Conservation (phyloP, 1,140 invertebrate genomes). For the Drosophila kurseongensis region DNA sequence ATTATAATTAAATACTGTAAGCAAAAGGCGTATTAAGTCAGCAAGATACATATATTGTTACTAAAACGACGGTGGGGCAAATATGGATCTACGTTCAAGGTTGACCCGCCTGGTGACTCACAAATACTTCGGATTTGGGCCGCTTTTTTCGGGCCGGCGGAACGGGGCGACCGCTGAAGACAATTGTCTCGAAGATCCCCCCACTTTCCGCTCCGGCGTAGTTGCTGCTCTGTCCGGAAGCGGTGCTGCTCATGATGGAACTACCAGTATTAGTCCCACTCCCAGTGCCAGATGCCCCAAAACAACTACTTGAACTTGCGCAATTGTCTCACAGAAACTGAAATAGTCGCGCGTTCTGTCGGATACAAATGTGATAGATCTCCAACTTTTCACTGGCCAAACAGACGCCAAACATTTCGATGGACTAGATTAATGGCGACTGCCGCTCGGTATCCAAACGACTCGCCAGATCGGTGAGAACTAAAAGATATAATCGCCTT, state of each 20-base stretch:
- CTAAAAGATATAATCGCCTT: conserved; percentile 33
- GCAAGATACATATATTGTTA: conserved; percentile 42
- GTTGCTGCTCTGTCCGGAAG: conserved; percentile 72
- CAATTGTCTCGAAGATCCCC: conserved; percentile 67
- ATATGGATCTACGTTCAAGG: conserved; percentile 33
- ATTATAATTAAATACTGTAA: conserved; percentile 50
- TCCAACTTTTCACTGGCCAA: conserved; percentile 70
- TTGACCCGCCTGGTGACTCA: conserved; percentile 52
- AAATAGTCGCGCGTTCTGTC: conserved; percentile 43
- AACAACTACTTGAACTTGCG: conserved; percentile 51
- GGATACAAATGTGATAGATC: conserved; percentile 26
- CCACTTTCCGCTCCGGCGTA: conserved; percentile 40
- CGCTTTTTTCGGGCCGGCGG: conserved; percentile 74
- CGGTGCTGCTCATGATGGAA: conserved; percentile 64
- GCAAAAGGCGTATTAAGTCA: conserved; percentile 20
- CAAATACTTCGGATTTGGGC: conserved; percentile 76
- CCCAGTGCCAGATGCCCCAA: background rate
- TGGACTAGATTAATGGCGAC: conserved; percentile 42
- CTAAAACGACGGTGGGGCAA: conserved; percentile 26
- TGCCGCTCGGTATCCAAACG: conserved; percentile 30
- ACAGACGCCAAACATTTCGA: conserved; percentile 67
- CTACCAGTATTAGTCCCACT: too few species aligned
- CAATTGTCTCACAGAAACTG: conserved; percentile 35
- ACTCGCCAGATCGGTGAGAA: conserved; percentile 48
- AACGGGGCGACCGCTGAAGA: conserved; percentile 65